Evolutionary conservation across 2,888 invertebrate species (phyloP).

Genomic region (Lepidochrysops patricia): DNA sequence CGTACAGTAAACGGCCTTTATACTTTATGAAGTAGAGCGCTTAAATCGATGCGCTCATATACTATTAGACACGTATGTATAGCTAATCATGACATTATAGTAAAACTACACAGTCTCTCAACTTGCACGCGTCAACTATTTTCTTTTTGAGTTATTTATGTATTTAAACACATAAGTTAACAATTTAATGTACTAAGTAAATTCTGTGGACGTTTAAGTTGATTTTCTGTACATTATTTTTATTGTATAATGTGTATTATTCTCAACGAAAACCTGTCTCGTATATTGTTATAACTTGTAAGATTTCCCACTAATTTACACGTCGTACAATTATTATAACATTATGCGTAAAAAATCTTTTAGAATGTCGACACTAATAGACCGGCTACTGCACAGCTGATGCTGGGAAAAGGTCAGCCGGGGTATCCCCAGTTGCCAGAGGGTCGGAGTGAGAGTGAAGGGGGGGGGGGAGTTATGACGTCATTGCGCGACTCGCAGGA

Average conservation of each 20-base stretch:
- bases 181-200: too few species aligned
- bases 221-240: too few species aligned
- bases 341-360: neutral
- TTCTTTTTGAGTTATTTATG: too few species aligned
- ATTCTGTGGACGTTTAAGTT: too few species aligned
- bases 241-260: too few species aligned
- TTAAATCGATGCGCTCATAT: too few species aligned
- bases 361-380: neutral
- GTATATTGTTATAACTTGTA: neutral
- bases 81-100: too few species aligned
- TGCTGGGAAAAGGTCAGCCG: neutral
- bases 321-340: neutral
- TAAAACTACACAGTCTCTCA: neutral
- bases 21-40: too few species aligned
- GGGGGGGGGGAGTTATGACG: neutral
- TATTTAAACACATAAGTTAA: too few species aligned
- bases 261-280: neutral
- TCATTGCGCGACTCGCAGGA: neutral
- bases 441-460: neutral
- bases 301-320: neutral
- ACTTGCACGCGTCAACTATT: neutral
- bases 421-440: neutral
- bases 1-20: too few species aligned
- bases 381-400: neutral
- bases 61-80: too few species aligned